Base-by-base conservation (phyloP, 2,797 vertebrate species). In the Hypotaenidia okinawae region DNA sequence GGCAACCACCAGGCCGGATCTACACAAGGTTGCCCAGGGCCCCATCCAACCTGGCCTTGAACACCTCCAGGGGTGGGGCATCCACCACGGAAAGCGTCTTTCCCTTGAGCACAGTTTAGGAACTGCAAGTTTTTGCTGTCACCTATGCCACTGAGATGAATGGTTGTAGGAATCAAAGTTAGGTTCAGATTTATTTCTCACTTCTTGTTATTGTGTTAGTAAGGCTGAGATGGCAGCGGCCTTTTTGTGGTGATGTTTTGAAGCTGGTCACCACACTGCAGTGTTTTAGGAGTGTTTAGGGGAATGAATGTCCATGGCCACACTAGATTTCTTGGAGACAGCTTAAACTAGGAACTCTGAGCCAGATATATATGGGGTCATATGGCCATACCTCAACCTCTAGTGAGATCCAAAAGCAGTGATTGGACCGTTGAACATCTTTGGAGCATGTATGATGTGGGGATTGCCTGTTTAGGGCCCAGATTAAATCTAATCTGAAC, bases 191-290 rank as follows among this genome's bases (percentile, higher is more conserved):
- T 43, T 52, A 10, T 33, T 73, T 10, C 15, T 76, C 57, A 8
- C 19, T 52, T 39, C 27, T 72, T 70, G 13, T 25, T 52, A 35
- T 13, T 51, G 30, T 47, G 23, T 58, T 54, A 37, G 16, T 47
- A 58, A 66, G 39, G 6, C 24, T 55, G 58, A 61, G 24, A 37
- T 43, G 27, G 9, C 15, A 33, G 51, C 17, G 59, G 33, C 13
- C 5, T 49, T 30, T 77, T 27, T 33, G 33, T 28, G 24, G 12
- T 7, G 18, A 3, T 2, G 8, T 84, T 70, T 57, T 66, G 32
- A 45, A 80, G 5, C 0, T 3, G 70, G 45, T 51, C 35, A 45
- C 4, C 18, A 22, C 0, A 1, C 16, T 41, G 30, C 1, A 1
- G 11, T 41, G 41, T 24, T 57, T 45, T 18, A 67, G 12, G 7